Conservation (phyloP, 2,888 invertebrate genomes). For the Lamellibrachia satsuma region DNA sequence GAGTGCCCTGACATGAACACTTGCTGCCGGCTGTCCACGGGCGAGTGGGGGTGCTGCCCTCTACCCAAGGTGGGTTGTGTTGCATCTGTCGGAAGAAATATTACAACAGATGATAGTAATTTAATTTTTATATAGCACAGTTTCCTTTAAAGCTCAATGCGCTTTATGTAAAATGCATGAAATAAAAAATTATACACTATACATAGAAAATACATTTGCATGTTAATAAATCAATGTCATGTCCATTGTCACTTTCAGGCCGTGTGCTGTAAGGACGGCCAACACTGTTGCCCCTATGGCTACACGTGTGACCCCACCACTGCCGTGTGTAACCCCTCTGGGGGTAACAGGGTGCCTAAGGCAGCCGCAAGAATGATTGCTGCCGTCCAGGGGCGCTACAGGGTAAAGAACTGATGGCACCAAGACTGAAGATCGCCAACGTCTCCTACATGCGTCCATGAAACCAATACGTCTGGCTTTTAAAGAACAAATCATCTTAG, state of each 20-base stretch:
- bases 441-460: neutral
- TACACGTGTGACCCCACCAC: conserved; percentile 13
- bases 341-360: neutral
- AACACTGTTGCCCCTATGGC: conserved; percentile 24
- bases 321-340: neutral
- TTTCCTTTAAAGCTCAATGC: too few species aligned
- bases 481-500: neutral
- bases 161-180: too few species aligned
- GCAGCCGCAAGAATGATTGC: neutral
- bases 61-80: neutral
- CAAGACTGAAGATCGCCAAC: neutral
- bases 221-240: too few species aligned
- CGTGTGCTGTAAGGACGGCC: conserved; percentile 12
- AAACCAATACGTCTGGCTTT: neutral
- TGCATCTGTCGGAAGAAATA: neutral
- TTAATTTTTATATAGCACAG: too few species aligned
- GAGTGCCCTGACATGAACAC: neutral
- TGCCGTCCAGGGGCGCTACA: neutral
- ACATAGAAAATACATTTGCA: too few species aligned
- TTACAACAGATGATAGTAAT: too few species aligned
- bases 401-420: neutral
- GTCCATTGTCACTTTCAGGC: neutral
- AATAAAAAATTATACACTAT: too few species aligned
- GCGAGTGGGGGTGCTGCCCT: conserved; percentile 21
- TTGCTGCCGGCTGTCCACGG: neutral